Evolutionary conservation across 2,113 vertebrate genomes (phyloP), one percentile per base, ranked within the genome.

Genomic region (Mystacornis crossleyi): DNA sequence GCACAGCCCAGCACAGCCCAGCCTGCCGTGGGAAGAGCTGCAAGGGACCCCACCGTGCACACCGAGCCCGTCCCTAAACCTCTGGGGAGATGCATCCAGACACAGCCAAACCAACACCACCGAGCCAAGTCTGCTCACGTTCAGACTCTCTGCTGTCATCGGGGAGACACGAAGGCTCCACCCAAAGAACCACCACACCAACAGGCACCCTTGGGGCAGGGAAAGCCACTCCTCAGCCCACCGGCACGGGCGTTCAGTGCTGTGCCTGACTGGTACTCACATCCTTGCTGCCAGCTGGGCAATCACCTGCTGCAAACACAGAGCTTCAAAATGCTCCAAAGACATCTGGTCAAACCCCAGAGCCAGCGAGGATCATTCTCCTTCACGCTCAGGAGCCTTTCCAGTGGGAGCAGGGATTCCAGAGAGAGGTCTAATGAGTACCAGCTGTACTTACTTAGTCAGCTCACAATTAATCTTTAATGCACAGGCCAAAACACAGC

Each of bases 401-500:
- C 69, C 51, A 84, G 84, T 10, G 17, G 9, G 4, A 65, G 36
- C 45, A 70, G 50, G 19, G 54, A 48, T 16, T 72, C 67, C 54
- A 43, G 62, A 55, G 24, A 43, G 40, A 42, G 13, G 28, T 43
- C 21, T 24, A 48, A 43, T 45, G 40, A 72, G 12, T 2, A 50
- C 62, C 7, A 34, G 43, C 33, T 33, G 69, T 38, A 58, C 4
- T 19, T 17, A 24, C 3, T n/a, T 12, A 47, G 34, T 20, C 33
- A 71, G n/a, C 18, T 26, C 54, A 34, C 28, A 33, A 20, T 54
- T 58, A 3, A 45, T 26, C 69, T 38, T 24, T 8, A 80, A 61
- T 1, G 36, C 47, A 74, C 0, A 1, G 33, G 43, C 14, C 34
- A 25, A 58, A 82, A 18, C 0, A 38, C 33, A 84, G 45, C 55